phyloP scores from a whole-genome alignment of 2,888 invertebrate genomes.

The Limenitis camilla region DNA sequence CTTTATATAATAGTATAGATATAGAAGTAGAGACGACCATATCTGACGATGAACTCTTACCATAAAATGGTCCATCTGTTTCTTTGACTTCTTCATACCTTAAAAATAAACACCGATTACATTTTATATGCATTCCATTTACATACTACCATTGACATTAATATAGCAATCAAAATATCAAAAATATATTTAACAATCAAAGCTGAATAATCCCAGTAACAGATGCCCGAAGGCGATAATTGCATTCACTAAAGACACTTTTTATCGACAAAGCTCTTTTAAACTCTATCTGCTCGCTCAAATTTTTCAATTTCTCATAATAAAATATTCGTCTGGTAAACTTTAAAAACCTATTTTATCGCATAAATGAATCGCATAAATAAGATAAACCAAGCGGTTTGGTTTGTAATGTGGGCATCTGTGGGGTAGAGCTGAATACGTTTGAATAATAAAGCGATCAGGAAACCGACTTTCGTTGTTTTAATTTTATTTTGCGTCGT shows the following conservation, averaged over 20 bases:
- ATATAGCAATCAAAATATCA: too few species aligned
- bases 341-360: conserved; percentile 16
- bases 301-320: background rate
- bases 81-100: too few species aligned
- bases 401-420: conserved; percentile 29
- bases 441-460: conserved; percentile 37
- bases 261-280: conserved; percentile 2
- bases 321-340: conserved; percentile 6
- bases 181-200: too few species aligned
- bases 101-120: too few species aligned
- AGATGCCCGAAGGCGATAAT: conserved; percentile 1
- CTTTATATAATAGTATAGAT: too few species aligned
- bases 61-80: too few species aligned
- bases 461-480: conserved; percentile 30
- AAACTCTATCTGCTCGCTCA: background rate
- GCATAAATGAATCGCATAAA: conserved; percentile 21
- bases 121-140: too few species aligned
- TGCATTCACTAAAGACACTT: conserved; percentile 3
- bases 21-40: too few species aligned
- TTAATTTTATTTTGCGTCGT: conserved; percentile 25
- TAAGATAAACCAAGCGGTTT: conserved; percentile 25
- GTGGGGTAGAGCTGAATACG: conserved; percentile 26
- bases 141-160: too few species aligned
- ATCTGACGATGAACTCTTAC: too few species aligned
- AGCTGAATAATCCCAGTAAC: background rate